These are phyloP conservation scores for Lagenorhynchus albirostris DNA, from an alignment of 2,113 vertebrate species.

Conservation along the genomic window DNA sequence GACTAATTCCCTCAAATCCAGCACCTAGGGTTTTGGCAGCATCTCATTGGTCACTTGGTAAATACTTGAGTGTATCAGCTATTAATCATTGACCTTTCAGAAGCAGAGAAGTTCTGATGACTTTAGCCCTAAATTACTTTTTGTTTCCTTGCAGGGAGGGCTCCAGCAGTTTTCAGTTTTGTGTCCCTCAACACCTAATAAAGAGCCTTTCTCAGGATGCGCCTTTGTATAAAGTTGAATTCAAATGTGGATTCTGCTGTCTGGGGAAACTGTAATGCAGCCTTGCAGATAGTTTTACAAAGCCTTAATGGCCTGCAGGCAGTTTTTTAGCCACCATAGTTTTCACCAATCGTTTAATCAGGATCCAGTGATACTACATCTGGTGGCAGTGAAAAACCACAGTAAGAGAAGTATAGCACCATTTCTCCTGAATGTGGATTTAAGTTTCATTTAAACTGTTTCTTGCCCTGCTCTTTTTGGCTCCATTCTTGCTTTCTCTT, in stretches of 20 bases:
- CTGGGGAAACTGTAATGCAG: background rate
- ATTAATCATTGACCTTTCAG: conserved; percentile 56
- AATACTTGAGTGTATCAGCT: background rate
- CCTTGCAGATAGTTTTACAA: background rate
- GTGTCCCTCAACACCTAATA: background rate
- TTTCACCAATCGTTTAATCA: background rate
- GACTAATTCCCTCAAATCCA: background rate
- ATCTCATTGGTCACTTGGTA: conserved; percentile 13
- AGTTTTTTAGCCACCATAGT: background rate
- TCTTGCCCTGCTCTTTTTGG: background rate
- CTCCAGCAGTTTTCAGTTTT: background rate
- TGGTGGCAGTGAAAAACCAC: background rate
- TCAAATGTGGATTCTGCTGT: background rate
- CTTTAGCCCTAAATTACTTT: background rate
- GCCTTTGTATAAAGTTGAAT: background rate
- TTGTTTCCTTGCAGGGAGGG: background rate
- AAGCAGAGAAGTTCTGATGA: background rate
- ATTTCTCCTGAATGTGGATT: background rate
- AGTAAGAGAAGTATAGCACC: background rate
- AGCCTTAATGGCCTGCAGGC: background rate
- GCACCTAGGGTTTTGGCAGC: background rate
- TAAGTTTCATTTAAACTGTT: conserved; percentile 36
- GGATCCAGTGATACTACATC: background rate
- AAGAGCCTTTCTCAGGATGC: background rate
- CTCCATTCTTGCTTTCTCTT: background rate